Conservation (phyloP, 92 coral and sea anemone genomes). For the Porites rus region DNA sequence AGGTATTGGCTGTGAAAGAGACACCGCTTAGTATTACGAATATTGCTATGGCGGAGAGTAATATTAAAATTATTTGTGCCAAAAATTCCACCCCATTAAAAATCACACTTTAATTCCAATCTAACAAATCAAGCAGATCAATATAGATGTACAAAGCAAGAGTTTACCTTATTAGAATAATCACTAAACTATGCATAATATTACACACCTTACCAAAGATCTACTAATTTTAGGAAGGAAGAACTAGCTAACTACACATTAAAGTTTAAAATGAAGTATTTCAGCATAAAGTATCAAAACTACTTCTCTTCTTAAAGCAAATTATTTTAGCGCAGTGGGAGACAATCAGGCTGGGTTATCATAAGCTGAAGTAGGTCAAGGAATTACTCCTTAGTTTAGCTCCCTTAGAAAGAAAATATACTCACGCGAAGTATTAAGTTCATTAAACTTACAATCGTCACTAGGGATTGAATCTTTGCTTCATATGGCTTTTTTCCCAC, state of each 20-base stretch:
- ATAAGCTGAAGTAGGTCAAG: too few relatives aligned
- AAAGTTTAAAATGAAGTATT: too few relatives aligned
- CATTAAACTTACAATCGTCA: too few relatives aligned
- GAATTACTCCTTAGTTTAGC: too few relatives aligned
- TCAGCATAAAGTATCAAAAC: too few relatives aligned
- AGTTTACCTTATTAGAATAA: conserved; percentile 4
- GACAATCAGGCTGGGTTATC: too few relatives aligned
- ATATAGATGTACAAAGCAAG: conserved; percentile 11
- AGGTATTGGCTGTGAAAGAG: neutral
- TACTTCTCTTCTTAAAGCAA: too few relatives aligned
- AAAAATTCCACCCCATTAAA: neutral
- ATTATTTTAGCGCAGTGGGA: too few relatives aligned
- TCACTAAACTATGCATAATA: conserved; percentile 12
- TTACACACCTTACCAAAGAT: neutral
- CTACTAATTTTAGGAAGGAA: neutral
- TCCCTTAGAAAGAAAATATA: too few relatives aligned
- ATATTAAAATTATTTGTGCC: neutral
- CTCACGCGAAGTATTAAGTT: too few relatives aligned
- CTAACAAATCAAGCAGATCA: conserved; percentile 21
- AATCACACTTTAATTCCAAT: conserved; percentile 18
- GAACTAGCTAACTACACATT: neutral
- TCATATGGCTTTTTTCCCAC: too few relatives aligned
- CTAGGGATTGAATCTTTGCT: too few relatives aligned
- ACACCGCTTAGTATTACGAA: neutral
- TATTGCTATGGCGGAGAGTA: neutral